Conservation (phyloP, 1,140 invertebrate species). For the Mamestra configurata region DNA sequence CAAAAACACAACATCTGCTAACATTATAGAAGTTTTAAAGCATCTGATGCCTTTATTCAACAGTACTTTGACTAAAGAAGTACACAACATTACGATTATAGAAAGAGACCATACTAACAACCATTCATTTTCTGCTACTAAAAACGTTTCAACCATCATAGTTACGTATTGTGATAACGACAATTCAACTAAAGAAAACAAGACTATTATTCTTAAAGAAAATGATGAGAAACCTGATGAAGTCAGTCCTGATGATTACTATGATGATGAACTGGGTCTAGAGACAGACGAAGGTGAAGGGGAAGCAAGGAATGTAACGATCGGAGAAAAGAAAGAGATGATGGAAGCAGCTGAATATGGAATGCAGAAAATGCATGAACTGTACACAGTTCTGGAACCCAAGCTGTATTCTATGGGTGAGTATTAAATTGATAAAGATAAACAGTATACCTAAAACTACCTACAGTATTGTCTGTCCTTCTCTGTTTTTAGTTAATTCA, state of each 20-base stretch:
- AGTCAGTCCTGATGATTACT: slow-evolving; percentile 47
- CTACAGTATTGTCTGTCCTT: no score
- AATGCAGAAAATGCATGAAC: slow-evolving; percentile 90
- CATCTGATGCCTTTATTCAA: slow-evolving; percentile 82
- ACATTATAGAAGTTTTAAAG: slow-evolving; percentile 81
- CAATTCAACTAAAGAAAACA: slow-evolving; percentile 72
- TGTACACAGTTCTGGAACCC: slow-evolving; percentile 91
- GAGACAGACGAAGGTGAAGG: slow-evolving; percentile 58
- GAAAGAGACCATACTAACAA: slow-evolving; percentile 79
- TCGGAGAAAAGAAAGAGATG: slow-evolving; percentile 84
- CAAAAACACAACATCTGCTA: slow-evolving; percentile 69
- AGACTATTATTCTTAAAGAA: slow-evolving; percentile 48
- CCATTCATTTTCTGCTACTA: slow-evolving; percentile 75
- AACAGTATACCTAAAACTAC: no score
- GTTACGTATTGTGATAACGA: slow-evolving; percentile 86
- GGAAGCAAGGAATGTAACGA: slow-evolving; percentile 62
- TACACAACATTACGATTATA: slow-evolving; percentile 84
- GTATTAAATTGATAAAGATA: slow-evolving; percentile 55
- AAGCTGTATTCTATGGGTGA: slow-evolving; percentile 91
- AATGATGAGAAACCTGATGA: slow-evolving; percentile 63
- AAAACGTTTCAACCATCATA: slow-evolving; percentile 83
- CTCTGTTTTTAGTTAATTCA: no score
- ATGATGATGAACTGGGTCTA: slow-evolving; percentile 48
- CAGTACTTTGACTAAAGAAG: slow-evolving; percentile 74
- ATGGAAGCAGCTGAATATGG: slow-evolving; percentile 90